Conservation (phyloP, 1,140 invertebrate species). For the Neocloeon triangulifer region DNA sequence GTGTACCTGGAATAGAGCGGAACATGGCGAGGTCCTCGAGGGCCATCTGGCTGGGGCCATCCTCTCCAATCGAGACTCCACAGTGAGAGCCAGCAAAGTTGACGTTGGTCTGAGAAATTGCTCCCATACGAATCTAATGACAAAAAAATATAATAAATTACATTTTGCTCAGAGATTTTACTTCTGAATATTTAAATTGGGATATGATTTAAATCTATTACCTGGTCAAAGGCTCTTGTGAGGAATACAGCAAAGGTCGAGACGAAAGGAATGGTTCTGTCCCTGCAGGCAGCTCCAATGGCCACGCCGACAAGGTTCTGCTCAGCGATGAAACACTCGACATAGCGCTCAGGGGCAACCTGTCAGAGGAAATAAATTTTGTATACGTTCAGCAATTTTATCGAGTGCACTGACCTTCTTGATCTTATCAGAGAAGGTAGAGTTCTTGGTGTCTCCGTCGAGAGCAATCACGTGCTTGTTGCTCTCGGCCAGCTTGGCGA, state of each 20-base stretch:
- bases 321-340: constrained; percentile 98
- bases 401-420: constrained; percentile 27
- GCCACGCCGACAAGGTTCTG: constrained; percentile 94
- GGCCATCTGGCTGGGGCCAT: constrained; percentile 99
- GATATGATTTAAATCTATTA: constrained; percentile 12
- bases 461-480: constrained; percentile 73
- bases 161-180: background rate
- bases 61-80: constrained; percentile 88
- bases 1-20: constrained; percentile 55
- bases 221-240: constrained; percentile 86
- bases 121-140: constrained; percentile 84
- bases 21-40: constrained; percentile 95
- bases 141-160: constrained; percentile 5
- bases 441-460: constrained; percentile 97
- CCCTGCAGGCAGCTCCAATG: constrained; percentile 74
- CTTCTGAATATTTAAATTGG: background rate
- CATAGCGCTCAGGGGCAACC: constrained; percentile 43
- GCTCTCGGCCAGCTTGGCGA: constrained; percentile 47
- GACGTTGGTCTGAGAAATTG: constrained; percentile 93
- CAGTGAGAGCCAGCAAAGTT: constrained; percentile 92
- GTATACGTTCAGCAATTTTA: background rate
- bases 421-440: constrained; percentile 87
- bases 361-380: constrained; percentile 11
- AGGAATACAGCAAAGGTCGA: constrained; percentile 98
- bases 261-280: constrained; percentile 73